These are phyloP conservation scores for Larimichthys polyactis DNA, from an alignment of 2,113 vertebrate species.

Conservation along the genomic window DNA sequence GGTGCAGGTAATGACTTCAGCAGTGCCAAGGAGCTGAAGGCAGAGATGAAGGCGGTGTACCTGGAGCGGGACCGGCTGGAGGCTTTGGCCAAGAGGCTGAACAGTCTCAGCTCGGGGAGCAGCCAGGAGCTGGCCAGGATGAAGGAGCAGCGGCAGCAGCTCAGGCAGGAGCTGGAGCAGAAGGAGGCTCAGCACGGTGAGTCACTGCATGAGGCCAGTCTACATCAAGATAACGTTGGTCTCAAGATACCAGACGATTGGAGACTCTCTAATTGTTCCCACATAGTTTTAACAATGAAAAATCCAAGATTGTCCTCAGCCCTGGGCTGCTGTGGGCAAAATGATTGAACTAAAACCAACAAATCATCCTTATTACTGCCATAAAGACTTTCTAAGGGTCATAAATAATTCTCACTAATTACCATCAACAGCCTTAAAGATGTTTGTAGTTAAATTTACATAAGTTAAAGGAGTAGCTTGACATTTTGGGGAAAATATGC, in stretches of 20 bases:
- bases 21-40: conserved; percentile 88
- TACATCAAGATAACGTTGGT: background rate
- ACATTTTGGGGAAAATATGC: background rate
- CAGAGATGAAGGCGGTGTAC: conserved; percentile 87
- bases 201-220: conserved; percentile 49
- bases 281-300: too few species aligned
- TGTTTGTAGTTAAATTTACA: background rate
- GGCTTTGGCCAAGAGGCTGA: conserved; percentile 84
- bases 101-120: conserved; percentile 83
- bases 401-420: background rate
- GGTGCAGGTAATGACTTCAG: conserved; percentile 88
- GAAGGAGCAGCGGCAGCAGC: conserved; percentile 85
- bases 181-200: conserved; percentile 86
- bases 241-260: too few species aligned
- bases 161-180: conserved; percentile 87
- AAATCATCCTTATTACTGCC: background rate
- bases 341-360: background rate
- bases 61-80: conserved; percentile 88
- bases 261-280: too few species aligned
- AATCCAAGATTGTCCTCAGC: too few species aligned
- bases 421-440: background rate
- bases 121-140: conserved; percentile 82
- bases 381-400: background rate
- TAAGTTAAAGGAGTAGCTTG: background rate
- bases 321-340: background rate